Evolutionary conservation across 2,797 vertebrate genomes (phyloP), one percentile per base, ranked within the genome.

Genomic region (Gadopsis bispinosus): DNA sequence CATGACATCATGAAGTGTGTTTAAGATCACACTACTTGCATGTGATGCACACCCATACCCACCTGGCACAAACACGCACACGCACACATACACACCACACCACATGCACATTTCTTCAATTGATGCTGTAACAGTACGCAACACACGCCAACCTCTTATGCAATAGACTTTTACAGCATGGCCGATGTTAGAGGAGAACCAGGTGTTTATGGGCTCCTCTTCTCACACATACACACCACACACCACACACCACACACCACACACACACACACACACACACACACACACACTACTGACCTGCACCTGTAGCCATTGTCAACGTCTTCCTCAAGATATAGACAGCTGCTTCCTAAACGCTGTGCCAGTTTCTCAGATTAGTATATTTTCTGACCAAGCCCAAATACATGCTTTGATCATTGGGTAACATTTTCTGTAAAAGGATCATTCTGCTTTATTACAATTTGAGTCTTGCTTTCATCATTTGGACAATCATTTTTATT

Each of bases 161-260:
- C 67, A 90, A 89, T 3, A 20, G 20, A 20, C 43, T 80, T 12
- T 5, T 63, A 1, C 58, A 64, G 55, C 37, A 60, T n/a, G 60
- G 56, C 60, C 72, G 55, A 80, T 35, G 35, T 85, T 73, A 81
- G 74, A 77, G 69, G 67, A 77, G 29, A 80, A 79, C 55, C 66
- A 84, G 72, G 84, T 80, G 69, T 87, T 86, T 69, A 70, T 66
- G 63, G 43, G 56, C 37, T 63, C 2, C 12, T n/a, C 20, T 20
- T 9, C 35, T 53, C 41, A 45, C 56, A 69, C 64, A 69, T 48
- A 75, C 31, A 68, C 26, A 56, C 35, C 68, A 59, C 65, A 73
- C 17, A 56, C 62, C 19, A 50, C 79, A 69, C 64, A 69, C 48
- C n/a, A 60, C 12, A 19, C 0, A 60, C 10, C 35, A 47, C 68